phyloP scores from a whole-genome alignment of 2,797 vertebrate species.

The Yasuhikotakia modesta region DNA sequence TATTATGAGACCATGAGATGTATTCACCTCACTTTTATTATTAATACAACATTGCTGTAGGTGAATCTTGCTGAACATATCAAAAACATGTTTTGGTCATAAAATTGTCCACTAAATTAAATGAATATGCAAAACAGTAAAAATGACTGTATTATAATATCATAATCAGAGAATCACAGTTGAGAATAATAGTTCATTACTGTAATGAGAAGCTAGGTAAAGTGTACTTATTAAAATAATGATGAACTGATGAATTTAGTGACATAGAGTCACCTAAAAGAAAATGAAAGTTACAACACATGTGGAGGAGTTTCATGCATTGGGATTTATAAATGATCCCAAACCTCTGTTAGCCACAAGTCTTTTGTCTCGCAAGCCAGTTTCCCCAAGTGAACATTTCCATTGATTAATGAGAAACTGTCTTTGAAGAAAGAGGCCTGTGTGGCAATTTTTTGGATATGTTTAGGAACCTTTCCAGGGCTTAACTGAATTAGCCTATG shows the following conservation, averaged over 20 bases:
- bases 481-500: constrained; percentile 55
- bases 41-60: background rate
- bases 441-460: background rate
- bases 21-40: constrained; percentile 75
- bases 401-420: background rate
- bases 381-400: background rate
- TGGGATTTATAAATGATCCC: constrained; percentile 71
- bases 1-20: constrained; percentile 64
- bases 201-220: background rate
- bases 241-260: background rate
- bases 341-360: constrained; percentile 74
- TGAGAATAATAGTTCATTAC: no score
- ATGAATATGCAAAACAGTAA: no score
- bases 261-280: constrained; percentile 57
- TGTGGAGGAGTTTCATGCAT: constrained; percentile 53
- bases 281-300: constrained; percentile 57
- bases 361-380: constrained; percentile 75
- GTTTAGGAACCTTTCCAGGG: constrained; percentile 72
- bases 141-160: no score
- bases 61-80: background rate
- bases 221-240: background rate
- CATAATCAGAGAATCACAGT: no score
- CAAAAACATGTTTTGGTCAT: background rate
- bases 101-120: background rate
- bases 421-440: background rate